These are phyloP conservation scores for Rattus norvegicus DNA, from an alignment of 2,113 vertebrate genomes.

Conservation along the genomic window GRCr8 NC_086025.1:92601001-92601500, in stretches of 20 bases:
- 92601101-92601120: background rate
- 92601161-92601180: background rate
- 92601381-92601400: background rate
- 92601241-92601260: background rate
- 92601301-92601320: background rate
- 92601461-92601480: background rate
- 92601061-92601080: background rate
- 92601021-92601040: background rate
- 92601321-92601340: background rate
- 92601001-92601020: background rate
- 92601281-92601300: background rate
- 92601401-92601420: background rate
- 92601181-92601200: background rate
- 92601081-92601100: background rate
- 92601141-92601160: background rate
- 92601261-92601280: constrained; percentile 2
- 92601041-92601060: background rate
- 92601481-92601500: background rate
- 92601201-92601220: background rate
- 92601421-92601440: background rate
- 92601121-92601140: background rate
- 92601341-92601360: background rate
- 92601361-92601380: background rate
- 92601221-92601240: background rate
- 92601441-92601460: constrained; percentile 8